These are phyloP conservation scores for Embiotoca jacksoni DNA, from an alignment of 2,113 vertebrate genomes.

Conservation along the genomic window DNA sequence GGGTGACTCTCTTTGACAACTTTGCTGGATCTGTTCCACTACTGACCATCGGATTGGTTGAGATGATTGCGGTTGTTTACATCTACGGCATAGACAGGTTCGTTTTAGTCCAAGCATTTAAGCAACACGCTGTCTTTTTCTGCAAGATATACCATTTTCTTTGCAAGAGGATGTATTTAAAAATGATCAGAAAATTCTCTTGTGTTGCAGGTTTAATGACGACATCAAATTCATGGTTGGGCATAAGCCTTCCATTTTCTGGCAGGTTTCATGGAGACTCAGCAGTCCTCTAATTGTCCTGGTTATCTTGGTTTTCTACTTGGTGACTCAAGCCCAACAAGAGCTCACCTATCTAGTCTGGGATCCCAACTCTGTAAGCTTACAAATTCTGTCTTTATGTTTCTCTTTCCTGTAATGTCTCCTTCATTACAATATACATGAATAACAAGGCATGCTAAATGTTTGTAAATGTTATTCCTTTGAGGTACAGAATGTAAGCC, in stretches of 20 bases:
- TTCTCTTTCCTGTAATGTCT: too few species aligned
- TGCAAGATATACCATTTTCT: too few species aligned
- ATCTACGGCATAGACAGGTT: constrained; percentile 89
- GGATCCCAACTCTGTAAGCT: constrained; percentile 89
- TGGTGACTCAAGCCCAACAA: constrained; percentile 87
- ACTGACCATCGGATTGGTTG: constrained; percentile 90
- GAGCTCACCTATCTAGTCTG: constrained; percentile 87
- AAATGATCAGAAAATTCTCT: background rate
- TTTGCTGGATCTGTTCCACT: constrained; percentile 94
- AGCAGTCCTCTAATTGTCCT: constrained; percentile 92
- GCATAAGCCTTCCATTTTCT: constrained; percentile 89
- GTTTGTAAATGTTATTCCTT: too few species aligned
- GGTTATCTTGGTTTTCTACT: constrained; percentile 92
- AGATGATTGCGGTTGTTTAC: constrained; percentile 91
- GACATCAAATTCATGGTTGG: constrained; percentile 86
- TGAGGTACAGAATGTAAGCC: too few species aligned
- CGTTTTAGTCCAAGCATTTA: background rate
- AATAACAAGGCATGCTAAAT: too few species aligned
- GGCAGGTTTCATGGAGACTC: constrained; percentile 91
- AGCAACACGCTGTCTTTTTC: too few species aligned
- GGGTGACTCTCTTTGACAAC: constrained; percentile 91
- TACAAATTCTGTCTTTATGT: constrained; percentile 4
- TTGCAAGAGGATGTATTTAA: background rate
- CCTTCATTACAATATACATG: background rate
- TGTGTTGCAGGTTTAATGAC: constrained; percentile 88